phyloP scores from a whole-genome alignment of 2,113 vertebrate species.

The Uria lomvia region DNA sequence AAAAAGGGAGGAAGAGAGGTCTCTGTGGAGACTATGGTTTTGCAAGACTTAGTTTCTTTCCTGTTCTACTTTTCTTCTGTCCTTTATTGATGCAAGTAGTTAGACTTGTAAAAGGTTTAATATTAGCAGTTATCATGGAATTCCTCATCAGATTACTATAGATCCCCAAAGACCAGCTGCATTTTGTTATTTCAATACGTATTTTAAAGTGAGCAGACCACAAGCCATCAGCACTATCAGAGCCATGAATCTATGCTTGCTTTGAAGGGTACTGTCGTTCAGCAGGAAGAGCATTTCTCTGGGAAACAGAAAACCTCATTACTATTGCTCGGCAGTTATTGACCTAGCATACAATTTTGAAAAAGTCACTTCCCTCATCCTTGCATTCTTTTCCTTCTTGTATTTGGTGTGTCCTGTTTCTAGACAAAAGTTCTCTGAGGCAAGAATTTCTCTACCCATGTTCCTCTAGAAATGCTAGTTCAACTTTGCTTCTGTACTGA shows the following conservation, averaged over 20 bases:
- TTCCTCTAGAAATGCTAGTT: not conserved
- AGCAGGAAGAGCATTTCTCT: not conserved
- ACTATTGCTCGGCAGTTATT: not conserved
- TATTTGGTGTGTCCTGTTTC: not conserved
- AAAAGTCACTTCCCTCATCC: not conserved
- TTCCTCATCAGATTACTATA: conserved; percentile 2
- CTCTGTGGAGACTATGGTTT: not conserved
- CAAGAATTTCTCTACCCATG: not conserved
- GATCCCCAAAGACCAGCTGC: conserved; percentile 13
- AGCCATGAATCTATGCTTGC: not conserved
- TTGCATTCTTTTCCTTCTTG: not conserved
- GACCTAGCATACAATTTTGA: not conserved
- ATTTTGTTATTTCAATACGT: not conserved
- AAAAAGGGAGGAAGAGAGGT: not conserved
- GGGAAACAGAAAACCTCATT: not conserved
- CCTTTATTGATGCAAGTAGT: not conserved
- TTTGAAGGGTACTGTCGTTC: not conserved
- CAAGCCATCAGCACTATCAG: not conserved
- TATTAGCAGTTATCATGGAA: conserved; percentile 15
- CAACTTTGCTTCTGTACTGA: not conserved
- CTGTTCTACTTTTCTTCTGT: not conserved
- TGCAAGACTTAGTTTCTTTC: not conserved
- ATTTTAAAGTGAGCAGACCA: not conserved
- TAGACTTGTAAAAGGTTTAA: conserved; percentile 12
- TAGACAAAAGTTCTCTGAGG: not conserved